These are phyloP conservation scores for Melanotaenia trifasciata DNA, from an alignment of 2,797 vertebrate species.

Conservation along the genomic window DNA sequence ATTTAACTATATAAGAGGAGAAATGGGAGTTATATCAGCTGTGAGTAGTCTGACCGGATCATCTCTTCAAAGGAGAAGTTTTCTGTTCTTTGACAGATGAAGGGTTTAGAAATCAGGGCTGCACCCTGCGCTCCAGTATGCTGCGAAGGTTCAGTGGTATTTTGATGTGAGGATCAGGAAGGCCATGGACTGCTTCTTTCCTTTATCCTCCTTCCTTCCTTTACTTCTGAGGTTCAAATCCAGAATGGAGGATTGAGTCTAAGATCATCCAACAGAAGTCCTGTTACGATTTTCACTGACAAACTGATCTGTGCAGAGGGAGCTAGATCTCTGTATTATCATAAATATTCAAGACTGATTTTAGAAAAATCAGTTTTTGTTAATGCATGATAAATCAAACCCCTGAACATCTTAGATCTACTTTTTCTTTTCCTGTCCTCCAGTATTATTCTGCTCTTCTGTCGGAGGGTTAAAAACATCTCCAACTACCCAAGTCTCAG, in stretches of 20 bases:
- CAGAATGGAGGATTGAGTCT: background rate
- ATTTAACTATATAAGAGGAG: background rate
- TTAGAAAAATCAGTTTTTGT: no score
- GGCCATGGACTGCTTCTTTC: slow-evolving; percentile 10
- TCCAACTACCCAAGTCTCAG: background rate
- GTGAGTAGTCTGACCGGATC: slow-evolving; percentile 25
- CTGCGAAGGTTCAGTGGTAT: slow-evolving; percentile 42
- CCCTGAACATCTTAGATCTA: background rate
- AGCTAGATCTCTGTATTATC: no score
- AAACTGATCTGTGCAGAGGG: no score
- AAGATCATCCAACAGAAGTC: background rate
- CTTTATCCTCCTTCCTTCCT: slow-evolving; percentile 8
- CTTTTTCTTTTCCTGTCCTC: background rate
- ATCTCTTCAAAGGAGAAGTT: slow-evolving; percentile 48
- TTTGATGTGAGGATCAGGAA: slow-evolving; percentile 49
- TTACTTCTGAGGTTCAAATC: background rate
- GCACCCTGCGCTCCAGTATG: slow-evolving; percentile 6
- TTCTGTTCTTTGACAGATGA: slow-evolving; percentile 48
- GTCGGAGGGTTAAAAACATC: no score
- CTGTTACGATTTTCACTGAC: no score
- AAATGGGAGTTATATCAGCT: slow-evolving; percentile 13
- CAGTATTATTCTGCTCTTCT: background rate
- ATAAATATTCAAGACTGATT: no score
- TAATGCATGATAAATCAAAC: no score
- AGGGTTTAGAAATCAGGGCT: slow-evolving; percentile 48